A percentile compares a stretch with the other conserved stretches of the same genome.
phyloP scores from a whole-genome alignment of 2,888 invertebrate species.

The Nomada fabriciana region DNA sequence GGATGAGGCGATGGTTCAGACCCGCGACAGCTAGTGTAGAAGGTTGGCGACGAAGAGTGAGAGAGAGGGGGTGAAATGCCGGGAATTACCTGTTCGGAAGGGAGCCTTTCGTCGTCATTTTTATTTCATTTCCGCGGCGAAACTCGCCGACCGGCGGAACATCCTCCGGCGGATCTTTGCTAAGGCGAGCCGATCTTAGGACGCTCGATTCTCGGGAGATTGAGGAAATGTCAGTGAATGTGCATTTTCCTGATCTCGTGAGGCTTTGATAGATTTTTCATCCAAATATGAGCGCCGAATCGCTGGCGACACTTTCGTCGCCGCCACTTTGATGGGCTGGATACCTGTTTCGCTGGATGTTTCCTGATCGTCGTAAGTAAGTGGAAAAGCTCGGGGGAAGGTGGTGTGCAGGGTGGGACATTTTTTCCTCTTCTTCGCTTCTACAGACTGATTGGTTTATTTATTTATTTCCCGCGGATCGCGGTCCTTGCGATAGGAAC shows the following conservation, averaged over 20 bases:
- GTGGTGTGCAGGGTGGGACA: no score
- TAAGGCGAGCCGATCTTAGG: conserved; percentile 24
- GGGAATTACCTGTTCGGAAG: conserved; percentile 82
- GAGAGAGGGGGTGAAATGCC: conserved; percentile 72
- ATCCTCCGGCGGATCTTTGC: conserved; percentile 51
- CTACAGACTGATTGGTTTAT: no score
- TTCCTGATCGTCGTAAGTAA: no score
- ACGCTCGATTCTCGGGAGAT: conserved; percentile 35
- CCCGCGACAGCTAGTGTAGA: conserved; percentile 38
- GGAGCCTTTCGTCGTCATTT: conserved; percentile 77
- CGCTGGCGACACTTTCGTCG: background rate
- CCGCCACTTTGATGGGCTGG: background rate
- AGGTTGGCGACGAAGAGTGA: conserved; percentile 12
- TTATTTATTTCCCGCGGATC: background rate
- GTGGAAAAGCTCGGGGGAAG: no score
- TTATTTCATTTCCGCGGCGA: conserved; percentile 75
- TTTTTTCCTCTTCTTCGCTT: no score
- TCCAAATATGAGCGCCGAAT: background rate
- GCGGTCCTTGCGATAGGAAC: no score
- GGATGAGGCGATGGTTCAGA: conserved; percentile 43
- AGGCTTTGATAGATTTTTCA: conserved; percentile 19
- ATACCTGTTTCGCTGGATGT: background rate
- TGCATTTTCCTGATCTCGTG: conserved; percentile 38
- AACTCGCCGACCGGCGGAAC: conserved; percentile 62
- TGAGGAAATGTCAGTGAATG: conserved; percentile 48